Evolutionary conservation across 2,888 invertebrate genomes (phyloP), one percentile per base, ranked within the genome.

Genomic region (Mesodorylaimus sp.): DNA sequence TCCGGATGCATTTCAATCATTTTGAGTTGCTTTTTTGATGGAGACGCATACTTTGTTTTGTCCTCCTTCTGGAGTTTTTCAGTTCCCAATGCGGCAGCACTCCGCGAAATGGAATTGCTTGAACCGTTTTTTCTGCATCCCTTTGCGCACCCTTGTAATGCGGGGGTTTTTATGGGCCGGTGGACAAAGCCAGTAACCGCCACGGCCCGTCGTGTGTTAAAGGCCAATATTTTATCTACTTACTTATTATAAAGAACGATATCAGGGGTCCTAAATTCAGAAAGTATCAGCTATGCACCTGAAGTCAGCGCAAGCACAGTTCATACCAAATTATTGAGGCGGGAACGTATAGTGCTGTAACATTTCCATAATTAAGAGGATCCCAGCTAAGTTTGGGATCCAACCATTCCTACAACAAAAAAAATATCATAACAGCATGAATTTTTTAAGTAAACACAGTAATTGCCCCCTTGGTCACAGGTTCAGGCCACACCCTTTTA

Each of bases 161-260:
- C 32, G 10, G 10, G 16, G 10, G 10, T 13, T 13, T 16, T 32
- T 39, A n/a, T 39, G 21, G 21, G 21, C 41, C 21, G 21, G 21
- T 39, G 7, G 21, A 39, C 10, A 21, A 19, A 7, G 10, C 7
- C 32, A 19, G 10, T 39, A 39, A 39, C 41, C 41, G 21, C 32
- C 7, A 32, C 32, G 7, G 32, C 32, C 32, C 7, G 7, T 16
- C 7, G 32, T 16, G 32, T 16, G 7, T 32, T 32, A 32, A 32
- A 32, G 16, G 16, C 32, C 7, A 32, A 32, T 10, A 10, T 32
- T 16, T 7, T 32, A 7, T 10, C 32, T 32, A 16, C 63, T 47
- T 62, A 71, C 68, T 70, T 72, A 57, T 70, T 70, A 55, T 71
- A 70, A 0, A 70, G 60, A 1, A 72, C 69, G 45, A 73, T 66